A percentile compares a stretch with the other conserved stretches of the same genome.
These are phyloP conservation scores for Drosophila tristis DNA, from an alignment of 1,140 invertebrate species.

Conservation along the genomic window DNA sequence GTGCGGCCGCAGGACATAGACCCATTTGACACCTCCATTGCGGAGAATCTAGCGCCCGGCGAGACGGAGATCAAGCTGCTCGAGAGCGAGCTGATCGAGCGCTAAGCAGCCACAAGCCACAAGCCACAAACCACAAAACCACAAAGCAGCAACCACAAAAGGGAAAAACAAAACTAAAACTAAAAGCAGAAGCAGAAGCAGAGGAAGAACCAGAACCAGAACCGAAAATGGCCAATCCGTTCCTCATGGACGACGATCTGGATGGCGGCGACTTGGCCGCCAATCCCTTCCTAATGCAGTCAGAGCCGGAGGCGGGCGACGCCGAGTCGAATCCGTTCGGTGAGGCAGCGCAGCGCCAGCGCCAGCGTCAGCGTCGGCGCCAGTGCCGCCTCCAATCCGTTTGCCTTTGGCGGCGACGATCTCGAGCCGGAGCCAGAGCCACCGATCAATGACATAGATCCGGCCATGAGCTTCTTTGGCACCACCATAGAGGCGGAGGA, in stretches of 20 bases:
- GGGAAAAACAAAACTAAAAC: slow-evolving; percentile 30
- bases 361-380: background rate
- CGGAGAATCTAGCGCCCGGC: slow-evolving; percentile 89
- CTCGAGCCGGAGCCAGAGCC: slow-evolving; percentile 59
- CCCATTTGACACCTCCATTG: slow-evolving; percentile 93
- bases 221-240: slow-evolving; percentile 89
- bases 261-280: slow-evolving; percentile 84
- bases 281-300: slow-evolving; percentile 86
- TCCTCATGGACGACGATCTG: slow-evolving; percentile 89
- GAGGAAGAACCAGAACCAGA: background rate
- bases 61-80: slow-evolving; percentile 91
- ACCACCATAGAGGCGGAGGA: slow-evolving; percentile 78
- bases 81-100: slow-evolving; percentile 89
- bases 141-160: slow-evolving; percentile 6
- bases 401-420: slow-evolving; percentile 85
- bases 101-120: slow-evolving; percentile 41
- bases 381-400: slow-evolving; percentile 85
- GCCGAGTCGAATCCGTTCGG: slow-evolving; percentile 74
- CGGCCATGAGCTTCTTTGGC: slow-evolving; percentile 75
- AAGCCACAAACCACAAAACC: background rate
- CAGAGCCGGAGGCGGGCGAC: slow-evolving; percentile 46
- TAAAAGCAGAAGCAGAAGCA: background rate
- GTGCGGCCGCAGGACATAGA: slow-evolving; percentile 85
- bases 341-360: background rate
- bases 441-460: slow-evolving; percentile 53